Evolutionary conservation across 1,140 invertebrate genomes (phyloP).

Genomic region (Aleiodes sp.): DNA sequence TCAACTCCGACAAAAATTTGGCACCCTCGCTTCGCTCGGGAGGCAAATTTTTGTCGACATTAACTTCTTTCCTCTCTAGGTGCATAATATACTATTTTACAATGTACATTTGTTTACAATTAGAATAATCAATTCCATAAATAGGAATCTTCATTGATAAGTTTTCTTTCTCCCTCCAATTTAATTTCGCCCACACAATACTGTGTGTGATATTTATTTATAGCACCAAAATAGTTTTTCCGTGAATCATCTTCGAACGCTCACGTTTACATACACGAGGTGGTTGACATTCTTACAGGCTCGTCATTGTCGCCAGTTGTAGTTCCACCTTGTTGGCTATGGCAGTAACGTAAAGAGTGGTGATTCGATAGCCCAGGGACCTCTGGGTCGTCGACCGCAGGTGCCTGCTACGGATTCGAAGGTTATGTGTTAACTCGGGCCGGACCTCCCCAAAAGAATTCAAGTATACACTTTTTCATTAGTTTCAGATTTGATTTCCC

Average conservation of each 20-base stretch:
- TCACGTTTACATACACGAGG: conserved; percentile 27
- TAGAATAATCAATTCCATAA: too few relatives aligned
- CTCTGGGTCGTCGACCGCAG: conserved; percentile 64
- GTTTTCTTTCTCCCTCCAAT: too few relatives aligned
- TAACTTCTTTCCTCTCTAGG: too few relatives aligned
- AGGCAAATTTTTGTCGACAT: too few relatives aligned
- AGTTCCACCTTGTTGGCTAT: conserved; percentile 32
- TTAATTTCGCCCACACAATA: too few relatives aligned
- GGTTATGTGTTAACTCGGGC: conserved; percentile 36
- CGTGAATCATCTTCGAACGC: conserved; percentile 16
- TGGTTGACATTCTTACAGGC: conserved; percentile 40
- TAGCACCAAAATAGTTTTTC: too few relatives aligned
- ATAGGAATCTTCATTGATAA: too few relatives aligned
- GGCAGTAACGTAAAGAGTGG: conserved; percentile 42
- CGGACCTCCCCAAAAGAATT: conserved; percentile 39
- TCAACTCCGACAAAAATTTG: too few relatives aligned
- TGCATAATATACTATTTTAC: too few relatives aligned
- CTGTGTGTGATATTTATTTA: too few relatives aligned
- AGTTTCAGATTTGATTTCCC: not conserved
- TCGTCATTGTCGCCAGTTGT: conserved; percentile 42
- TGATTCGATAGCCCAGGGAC: conserved; percentile 57
- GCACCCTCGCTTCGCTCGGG: too few relatives aligned
- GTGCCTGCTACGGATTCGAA: conserved; percentile 50
- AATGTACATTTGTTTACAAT: too few relatives aligned
- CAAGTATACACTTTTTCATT: not conserved